phyloP scores from a whole-genome alignment of 1,140 invertebrate species.

The Zaprionus africanus region DNA sequence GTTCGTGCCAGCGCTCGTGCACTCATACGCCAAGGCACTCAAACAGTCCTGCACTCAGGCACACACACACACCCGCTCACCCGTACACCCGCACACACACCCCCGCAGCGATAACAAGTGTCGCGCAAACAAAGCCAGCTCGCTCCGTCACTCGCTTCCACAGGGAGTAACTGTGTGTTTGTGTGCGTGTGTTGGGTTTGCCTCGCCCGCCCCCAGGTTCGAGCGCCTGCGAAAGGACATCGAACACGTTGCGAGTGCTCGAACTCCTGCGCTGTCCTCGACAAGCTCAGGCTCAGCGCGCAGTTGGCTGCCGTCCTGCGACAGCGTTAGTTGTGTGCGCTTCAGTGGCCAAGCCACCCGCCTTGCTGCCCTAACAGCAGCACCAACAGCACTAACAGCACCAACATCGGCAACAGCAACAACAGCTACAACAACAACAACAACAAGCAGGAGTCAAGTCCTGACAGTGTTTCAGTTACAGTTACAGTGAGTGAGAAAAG shows the following conservation, averaged over 20 bases:
- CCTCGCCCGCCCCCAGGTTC: slow-evolving; percentile 15
- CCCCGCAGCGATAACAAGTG: slow-evolving; percentile 70
- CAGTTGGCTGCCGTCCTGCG: slow-evolving; percentile 80
- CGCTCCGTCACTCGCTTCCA: not conserved
- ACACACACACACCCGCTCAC: slow-evolving; percentile 8
- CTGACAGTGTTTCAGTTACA: not conserved
- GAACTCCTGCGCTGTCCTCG: slow-evolving; percentile 23
- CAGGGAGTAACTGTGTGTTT: not conserved
- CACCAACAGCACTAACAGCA: not conserved
- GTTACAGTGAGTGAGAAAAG: slow-evolving; percentile 1
- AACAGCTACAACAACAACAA: not conserved
- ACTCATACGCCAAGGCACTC: not conserved
- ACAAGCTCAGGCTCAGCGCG: slow-evolving; percentile 48
- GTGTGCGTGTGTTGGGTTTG: not conserved
- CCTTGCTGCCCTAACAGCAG: not conserved
- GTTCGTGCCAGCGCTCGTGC: not conserved
- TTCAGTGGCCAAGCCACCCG: slow-evolving; percentile 28
- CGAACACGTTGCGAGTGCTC: slow-evolving; percentile 56
- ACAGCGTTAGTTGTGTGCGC: slow-evolving; percentile 78
- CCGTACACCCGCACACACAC: not conserved
- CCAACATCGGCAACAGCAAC: not conserved
- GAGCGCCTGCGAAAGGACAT: slow-evolving; percentile 21
- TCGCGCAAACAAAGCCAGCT: slow-evolving; percentile 65
- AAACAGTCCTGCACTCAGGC: not conserved
- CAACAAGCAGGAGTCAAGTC: slow-evolving; percentile 17